Base-by-base conservation (phyloP, 1,140 invertebrate genomes). In the Camponotus pennsylvanicus region DNA sequence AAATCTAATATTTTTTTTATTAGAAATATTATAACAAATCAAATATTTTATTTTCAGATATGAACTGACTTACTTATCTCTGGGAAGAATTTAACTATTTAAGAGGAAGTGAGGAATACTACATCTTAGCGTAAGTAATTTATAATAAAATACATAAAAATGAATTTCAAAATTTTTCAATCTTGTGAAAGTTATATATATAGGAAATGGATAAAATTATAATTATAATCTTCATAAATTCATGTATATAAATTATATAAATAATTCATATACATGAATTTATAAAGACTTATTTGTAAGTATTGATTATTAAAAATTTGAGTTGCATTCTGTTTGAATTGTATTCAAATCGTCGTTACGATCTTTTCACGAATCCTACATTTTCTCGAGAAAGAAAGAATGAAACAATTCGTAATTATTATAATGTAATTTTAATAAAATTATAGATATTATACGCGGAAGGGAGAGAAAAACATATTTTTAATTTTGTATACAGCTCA, bases 181-280 rank as follows among this genome's bases (percentile, higher is more conserved):
- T 9, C 1, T 27, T 27, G 27, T 27, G 27, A 5, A 15, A 52
- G 15, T 13, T 52, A 15, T 18, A 18, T 15, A 52, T 18, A 64
- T 5, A 66, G 27, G 32, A 49, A 40, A 8, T n/a, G 1, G 13
- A 61, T 70, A 70, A 69, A 69, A 15, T 9, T 59, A 0, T 9
- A 27, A 27, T 27, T 27, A 27, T 27, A 27, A 27, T 27, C 1
- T 27, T 27, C 27, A 27, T 27, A 27, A 27, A 27, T 27, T 27
- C 27, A 27, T 27, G 27, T 27, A 27, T 27, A 27, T 27, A 27
- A 27, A 27, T 27, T 27, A 27, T 0, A 52, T 69, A 55, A 69
- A 80, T 27, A 63, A 61, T 70, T 8, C 15, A 80, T 70, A 59
- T 70, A 18, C 15, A 42, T 69, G 52, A 70, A 80, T 80, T 80